Evolutionary conservation across 2,113 vertebrate genomes (phyloP), one percentile per base, ranked within the genome.

Genomic region (Dendrocopos noguchii): DNA sequence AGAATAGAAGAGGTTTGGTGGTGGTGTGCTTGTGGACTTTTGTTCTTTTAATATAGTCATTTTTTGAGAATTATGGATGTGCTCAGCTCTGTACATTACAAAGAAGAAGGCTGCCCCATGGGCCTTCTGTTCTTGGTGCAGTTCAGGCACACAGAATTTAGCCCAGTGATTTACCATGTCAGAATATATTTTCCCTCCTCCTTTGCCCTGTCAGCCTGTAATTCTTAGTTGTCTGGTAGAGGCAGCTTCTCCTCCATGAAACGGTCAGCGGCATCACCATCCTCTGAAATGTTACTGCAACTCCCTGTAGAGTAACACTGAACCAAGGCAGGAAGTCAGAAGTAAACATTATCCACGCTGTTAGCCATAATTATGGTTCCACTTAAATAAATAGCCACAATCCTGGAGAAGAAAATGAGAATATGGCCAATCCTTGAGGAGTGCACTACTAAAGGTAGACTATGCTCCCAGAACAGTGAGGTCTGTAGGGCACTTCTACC

Each of bases 391-490:
- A 83, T 44, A 80, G 18, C 28, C 17, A 8, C 5, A 6, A 27
- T 55, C 16, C 17, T 79, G 55, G n/a, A 65, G 71, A 74, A 76
- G 64, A 81, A 61, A 57, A 46, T 19, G 25, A 57, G 17, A 75
- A 5, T 29, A 16, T 29, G 46, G 47, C 27, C 1, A 3, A 12
- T 25, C 28, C 10, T 20, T n/a, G 34, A 11, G 53, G n/a, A 63
- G 9, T 14, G 24, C 15, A 6, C 9, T 47, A 12, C 46, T 31
- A 39, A 59, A 27, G 21, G 47, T 59, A 42, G 34, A 39, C 7
- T 27, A 31, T 27, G 25, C 4, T 13, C 74, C 60, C 0, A 0
- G 16, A 64, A 46, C 0, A 8, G 27, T 53, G 71, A 70, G 33
- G 27, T 77, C 25, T 79, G 15, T 12, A 19, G 3, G 15, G 31